Evolutionary conservation across 2,113 vertebrate genomes (phyloP).

Genomic region (Isichthys henryi): DNA sequence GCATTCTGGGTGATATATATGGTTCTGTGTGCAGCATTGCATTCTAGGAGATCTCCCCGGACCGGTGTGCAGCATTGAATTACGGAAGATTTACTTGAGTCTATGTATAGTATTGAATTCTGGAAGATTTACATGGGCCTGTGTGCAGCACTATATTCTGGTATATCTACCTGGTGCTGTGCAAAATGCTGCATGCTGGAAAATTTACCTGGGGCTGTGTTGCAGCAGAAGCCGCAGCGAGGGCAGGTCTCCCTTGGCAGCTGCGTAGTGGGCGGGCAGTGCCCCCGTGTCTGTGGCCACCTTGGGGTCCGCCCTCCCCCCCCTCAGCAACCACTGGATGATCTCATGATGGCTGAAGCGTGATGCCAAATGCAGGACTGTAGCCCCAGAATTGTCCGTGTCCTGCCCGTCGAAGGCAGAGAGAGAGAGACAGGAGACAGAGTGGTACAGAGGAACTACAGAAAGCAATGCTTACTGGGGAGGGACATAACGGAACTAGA

Average conservation of each 20-base stretch:
- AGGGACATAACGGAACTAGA: background rate
- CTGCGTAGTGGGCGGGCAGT: slow-evolving; percentile 85
- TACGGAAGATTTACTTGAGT: too few relatives aligned
- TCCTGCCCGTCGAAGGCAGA: slow-evolving; percentile 57
- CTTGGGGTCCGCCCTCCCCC: slow-evolving; percentile 70
- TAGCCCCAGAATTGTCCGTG: slow-evolving; percentile 89
- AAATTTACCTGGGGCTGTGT: slow-evolving; percentile 76
- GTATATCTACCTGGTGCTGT: background rate
- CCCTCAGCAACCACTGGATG: slow-evolving; percentile 82
- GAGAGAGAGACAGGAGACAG: background rate
- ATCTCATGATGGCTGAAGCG: slow-evolving; percentile 90
- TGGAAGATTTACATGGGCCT: background rate
- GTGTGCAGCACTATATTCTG: background rate
- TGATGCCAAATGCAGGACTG: slow-evolving; percentile 83
- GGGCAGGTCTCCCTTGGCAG: slow-evolving; percentile 91
- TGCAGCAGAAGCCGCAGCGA: slow-evolving; percentile 78
- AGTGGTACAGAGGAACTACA: background rate
- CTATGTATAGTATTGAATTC: too few relatives aligned
- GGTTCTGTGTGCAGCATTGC: background rate
- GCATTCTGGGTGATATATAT: background rate
- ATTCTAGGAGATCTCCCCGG: background rate
- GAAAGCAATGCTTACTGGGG: too few relatives aligned
- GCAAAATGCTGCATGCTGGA: background rate
- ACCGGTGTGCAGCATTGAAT: background rate
- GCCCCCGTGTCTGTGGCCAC: slow-evolving; percentile 80